Conservation (phyloP, 2,113 vertebrate species). For the Nothobranchius furzeri region DNA sequence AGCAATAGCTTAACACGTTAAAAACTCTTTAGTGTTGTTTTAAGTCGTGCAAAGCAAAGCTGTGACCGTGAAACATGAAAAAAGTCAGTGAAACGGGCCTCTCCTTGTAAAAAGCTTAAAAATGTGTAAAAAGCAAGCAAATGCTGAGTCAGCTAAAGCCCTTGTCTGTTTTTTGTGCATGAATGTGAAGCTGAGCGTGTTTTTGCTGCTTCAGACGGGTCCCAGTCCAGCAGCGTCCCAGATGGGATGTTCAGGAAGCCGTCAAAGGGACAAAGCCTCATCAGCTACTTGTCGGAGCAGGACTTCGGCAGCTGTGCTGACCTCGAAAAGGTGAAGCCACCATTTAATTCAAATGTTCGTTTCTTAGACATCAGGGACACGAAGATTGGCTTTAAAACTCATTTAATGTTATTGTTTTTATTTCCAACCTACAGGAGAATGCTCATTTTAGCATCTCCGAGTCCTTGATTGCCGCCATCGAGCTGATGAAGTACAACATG, state of each 20-base stretch:
- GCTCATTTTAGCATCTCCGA: slow-evolving; percentile 99
- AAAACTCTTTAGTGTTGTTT: no score
- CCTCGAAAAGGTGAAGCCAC: slow-evolving; percentile 89
- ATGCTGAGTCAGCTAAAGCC: no score
- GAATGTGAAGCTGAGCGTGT: slow-evolving; percentile 3
- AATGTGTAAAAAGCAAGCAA: no score
- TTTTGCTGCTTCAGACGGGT: slow-evolving; percentile 77
- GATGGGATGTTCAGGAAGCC: slow-evolving; percentile 96
- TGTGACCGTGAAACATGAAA: no score
- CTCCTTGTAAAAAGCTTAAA: no score
- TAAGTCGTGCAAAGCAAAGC: no score
- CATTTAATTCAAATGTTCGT: background rate
- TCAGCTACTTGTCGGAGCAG: slow-evolving; percentile 98
- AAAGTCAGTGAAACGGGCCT: no score
- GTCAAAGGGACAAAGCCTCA: slow-evolving; percentile 95
- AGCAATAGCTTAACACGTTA: no score
- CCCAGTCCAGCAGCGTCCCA: slow-evolving; percentile 76
- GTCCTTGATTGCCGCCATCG: slow-evolving; percentile 96
- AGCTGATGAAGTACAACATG: slow-evolving; percentile 98
- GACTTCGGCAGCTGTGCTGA: slow-evolving; percentile 99
- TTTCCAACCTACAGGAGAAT: slow-evolving; percentile 84
- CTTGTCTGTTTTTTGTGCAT: background rate
- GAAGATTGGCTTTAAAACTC: no score
- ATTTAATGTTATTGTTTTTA: background rate
- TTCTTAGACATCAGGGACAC: background rate